Evolutionary conservation across 2,888 invertebrate genomes (phyloP), one percentile per base, ranked within the genome.

Genomic region (Congeria kusceri): DNA sequence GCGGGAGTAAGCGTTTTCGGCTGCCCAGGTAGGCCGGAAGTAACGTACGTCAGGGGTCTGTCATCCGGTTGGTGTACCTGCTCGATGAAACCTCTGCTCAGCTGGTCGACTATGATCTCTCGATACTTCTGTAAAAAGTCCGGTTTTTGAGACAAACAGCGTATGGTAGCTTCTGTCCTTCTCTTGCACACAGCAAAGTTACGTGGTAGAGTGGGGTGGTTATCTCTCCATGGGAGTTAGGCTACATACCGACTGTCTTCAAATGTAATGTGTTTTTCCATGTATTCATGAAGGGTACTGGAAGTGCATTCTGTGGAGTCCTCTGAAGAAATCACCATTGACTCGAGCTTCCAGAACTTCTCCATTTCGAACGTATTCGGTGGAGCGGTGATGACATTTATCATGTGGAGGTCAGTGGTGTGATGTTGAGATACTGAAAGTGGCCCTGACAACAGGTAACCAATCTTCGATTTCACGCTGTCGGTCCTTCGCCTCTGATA

Each of bases 1-100:
- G 84, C 47, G 23, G 77, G 83, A 13, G 84, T 77, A 25, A 84
- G 32, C 18, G 74, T 73, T 32, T 72, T 66, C 11, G 63, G 46
- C 25, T 71, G 69, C 15, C 27, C 46, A 13, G 44, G 18, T 20
- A 9, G 18, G 28, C 62, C 77, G 25, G 65, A 65, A 13, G 76
- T 69, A 20, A 80, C 58, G 58, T 66, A 69, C 13, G 82, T 83
- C 18, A 84, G 25, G 7, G 82, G 84, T 13, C 78, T 28, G 32
- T 68, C 69, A 13, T 25, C 44, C 7, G 20, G 27, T 9, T 59
- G 27, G 20, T 11, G 7, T 20, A 77, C 65, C 28, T 47, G 23
- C 39, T 77, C 69, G 39, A 67, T 66, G 46, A 71, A 66, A 7
- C 71, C 77, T 27, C 70, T 9, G 32, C 32, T 32, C 23, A 32